These are phyloP conservation scores for Melanocharis versteri DNA, from an alignment of 2,113 vertebrate genomes.

Conservation along the genomic window DNA sequence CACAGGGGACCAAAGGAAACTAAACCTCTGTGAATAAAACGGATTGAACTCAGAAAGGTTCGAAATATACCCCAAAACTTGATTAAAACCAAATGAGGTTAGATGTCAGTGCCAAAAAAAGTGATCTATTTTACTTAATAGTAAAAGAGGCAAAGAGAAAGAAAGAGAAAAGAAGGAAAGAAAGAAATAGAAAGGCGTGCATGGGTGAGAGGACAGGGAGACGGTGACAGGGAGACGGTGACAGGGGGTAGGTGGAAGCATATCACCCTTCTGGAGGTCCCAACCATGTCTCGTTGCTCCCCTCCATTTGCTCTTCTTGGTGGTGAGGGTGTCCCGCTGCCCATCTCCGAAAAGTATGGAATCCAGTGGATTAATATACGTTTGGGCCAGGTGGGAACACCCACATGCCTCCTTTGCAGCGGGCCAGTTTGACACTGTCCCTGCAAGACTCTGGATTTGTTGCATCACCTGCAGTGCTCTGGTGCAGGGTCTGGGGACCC, in stretches of 20 bases:
- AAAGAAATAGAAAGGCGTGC: background rate
- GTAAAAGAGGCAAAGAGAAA: background rate
- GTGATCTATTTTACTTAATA: background rate
- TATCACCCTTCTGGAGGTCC: background rate
- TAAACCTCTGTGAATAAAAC: background rate
- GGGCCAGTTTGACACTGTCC: background rate
- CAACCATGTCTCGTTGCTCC: background rate
- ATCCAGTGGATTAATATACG: background rate
- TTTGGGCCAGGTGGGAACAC: background rate
- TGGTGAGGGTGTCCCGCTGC: background rate
- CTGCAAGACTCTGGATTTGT: background rate
- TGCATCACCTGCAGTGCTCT: background rate
- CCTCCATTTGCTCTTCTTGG: background rate
- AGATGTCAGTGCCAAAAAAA: background rate
- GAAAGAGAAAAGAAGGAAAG: background rate
- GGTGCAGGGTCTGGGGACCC: background rate
- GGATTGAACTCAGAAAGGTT: background rate
- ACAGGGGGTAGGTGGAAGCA: background rate
- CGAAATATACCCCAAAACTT: background rate
- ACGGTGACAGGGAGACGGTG: too few relatives aligned
- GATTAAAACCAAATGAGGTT: background rate
- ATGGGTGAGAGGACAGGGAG: too few relatives aligned
- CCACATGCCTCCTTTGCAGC: background rate
- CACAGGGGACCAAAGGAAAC: background rate
- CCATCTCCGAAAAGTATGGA: fast-evolving